Base-by-base conservation (phyloP, 1,140 invertebrate genomes). In the Drosophila albomicans region DNA sequence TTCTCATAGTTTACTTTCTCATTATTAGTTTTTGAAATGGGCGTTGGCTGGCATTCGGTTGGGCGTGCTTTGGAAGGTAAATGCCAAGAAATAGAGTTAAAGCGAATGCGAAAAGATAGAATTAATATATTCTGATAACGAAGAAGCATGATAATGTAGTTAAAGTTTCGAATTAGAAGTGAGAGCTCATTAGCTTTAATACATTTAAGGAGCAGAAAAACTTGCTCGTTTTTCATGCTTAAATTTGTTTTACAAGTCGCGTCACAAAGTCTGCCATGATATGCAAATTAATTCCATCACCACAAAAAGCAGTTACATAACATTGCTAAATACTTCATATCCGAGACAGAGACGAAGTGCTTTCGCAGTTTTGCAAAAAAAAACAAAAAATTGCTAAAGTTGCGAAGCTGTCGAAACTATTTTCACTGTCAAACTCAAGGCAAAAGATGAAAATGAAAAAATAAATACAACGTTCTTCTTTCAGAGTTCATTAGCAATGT, bases 401-500 rank as follows among this genome's bases (percentile, higher is more conserved):
- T 20, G 11, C 5, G 28, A 13, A 32, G 20, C 35, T 54, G 35
- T 65, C 49, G 38, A 56, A 64, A 52, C 49, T 64, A 52, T 52
- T 52, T 52, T 16, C 41, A 43, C 51, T 70, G 13, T 10, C 52
- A 30, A 38, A 58, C 59, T 38, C 49, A 58, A 57, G 30, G 35
- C 25, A 46, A 65, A 64, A 35, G 13, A 56, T 30, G 38, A 41
- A 43, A 43, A 66, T 10, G 13, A 52, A 41, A 49, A 48, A 66
- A 13, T n/a, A 52, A 41, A 30, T 25, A 35, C 6, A 54, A 57
- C 77, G 81, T 25, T 25, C 20, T 20, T 20, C 72, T 81, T 81
- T 81, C 52, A 32, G 6, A 63, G 67, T 81, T 81, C 78, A 81
- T 81, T 81, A 81, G 79, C 78, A 81, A 43, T 43, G 41, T 43